Base-by-base conservation (phyloP, 2,797 vertebrate genomes). In the Coranthus polyacanthus region DNA sequence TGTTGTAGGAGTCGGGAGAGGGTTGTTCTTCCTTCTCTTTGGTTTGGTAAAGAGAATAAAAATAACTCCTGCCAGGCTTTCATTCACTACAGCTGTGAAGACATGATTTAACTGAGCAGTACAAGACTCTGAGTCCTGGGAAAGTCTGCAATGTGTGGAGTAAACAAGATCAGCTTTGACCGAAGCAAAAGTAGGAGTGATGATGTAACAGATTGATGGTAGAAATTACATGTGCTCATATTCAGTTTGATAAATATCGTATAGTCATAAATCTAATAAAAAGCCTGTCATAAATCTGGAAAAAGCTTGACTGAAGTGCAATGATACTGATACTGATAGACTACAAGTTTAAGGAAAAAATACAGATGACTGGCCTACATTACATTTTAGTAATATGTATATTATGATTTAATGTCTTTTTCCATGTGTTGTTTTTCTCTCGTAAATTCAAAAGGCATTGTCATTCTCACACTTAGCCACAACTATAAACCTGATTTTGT, bases 21-120 rank as follows among this genome's bases (percentile, higher is more conserved):
- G 83, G 79, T 64, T 87, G 85, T 90, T 91, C 73, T 83, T 81
- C 64, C 74, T 66, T 87, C 50, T 3, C 72, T 84, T 89, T 85
- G 86, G 84, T 88, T 88, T 81, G 65, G 77, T 86, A 82, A 80
- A 78, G 76, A 78, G 81, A 86, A 88, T 81, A 85, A 84, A 89
- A 86, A 89, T 86, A 90, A 82, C 87, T 87, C 60, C 57, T 87
- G 73, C 71, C 45, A 70, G 59, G 73, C 72, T 83, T 87, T 88
- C 74, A 77, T 89, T 85, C 77, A 83, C 64, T 72, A 60, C 81
- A 83, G 73, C 79, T 78, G 75, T 70, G 71, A 85, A 84, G 85
- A 70, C 46, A 45, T 11, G 64, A 76, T 72, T 79, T 84, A 74
- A 77, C 81, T 49, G 49, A 81, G 58, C 46, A 32, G 56, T 57